phyloP scores from a whole-genome alignment of 2,888 invertebrate genomes.

The Stramonita haemastoma region DNA sequence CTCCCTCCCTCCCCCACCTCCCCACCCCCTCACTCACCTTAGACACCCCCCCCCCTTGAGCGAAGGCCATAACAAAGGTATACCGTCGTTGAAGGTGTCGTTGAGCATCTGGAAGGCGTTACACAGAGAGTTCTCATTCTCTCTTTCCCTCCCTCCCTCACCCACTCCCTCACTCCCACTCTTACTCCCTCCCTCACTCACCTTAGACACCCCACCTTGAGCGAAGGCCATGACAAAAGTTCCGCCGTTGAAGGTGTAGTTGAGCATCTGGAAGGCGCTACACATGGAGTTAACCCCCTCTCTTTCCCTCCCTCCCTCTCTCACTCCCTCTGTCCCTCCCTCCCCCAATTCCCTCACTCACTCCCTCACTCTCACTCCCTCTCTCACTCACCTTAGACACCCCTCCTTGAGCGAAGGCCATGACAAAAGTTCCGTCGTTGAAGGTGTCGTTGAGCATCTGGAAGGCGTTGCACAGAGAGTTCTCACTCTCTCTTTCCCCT shows the following conservation, averaged over 20 bases:
- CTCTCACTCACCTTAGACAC: not conserved
- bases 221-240: not conserved
- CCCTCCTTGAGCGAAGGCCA: not conserved
- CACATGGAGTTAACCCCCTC: too few species aligned
- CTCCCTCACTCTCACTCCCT: too few species aligned
- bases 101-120: constrained; percentile 6
- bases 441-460: constrained; percentile 17
- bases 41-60: not conserved
- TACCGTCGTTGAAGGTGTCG: constrained; percentile 1
- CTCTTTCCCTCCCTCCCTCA: not conserved
- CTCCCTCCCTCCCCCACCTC: too few species aligned
- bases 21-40: not conserved
- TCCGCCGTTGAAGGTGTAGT: constrained; percentile 2
- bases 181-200: not conserved
- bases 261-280: constrained; percentile 14
- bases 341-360: too few species aligned
- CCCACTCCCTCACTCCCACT: not conserved
- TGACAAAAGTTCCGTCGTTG: not conserved
- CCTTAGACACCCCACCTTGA: not conserved
- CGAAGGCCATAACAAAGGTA: not conserved
- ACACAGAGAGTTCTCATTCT: not conserved
- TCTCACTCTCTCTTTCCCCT: too few species aligned
- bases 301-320: too few species aligned
- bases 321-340: too few species aligned
- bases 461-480: not conserved